These are phyloP conservation scores for Biston stratarius DNA, from an alignment of 2,888 invertebrate genomes.

Conservation along the genomic window DNA sequence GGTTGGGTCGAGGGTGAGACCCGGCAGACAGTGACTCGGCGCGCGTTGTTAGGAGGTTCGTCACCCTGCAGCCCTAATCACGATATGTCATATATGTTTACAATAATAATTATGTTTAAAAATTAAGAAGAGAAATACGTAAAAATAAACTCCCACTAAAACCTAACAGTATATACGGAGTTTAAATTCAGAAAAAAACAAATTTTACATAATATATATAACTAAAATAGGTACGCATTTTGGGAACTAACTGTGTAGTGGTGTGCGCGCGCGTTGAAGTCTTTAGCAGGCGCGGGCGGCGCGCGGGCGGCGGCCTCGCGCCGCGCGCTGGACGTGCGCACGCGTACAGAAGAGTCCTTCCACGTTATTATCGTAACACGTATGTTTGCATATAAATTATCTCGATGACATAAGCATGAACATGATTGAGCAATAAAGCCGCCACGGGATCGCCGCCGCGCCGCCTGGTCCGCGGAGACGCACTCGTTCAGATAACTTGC, in stretches of 20 bases:
- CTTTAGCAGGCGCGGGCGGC: conserved; percentile 43
- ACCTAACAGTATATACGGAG: too few relatives aligned
- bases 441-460: background rate
- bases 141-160: too few relatives aligned
- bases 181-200: too few relatives aligned
- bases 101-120: too few relatives aligned
- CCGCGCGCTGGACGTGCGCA: background rate
- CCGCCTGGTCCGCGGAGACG: background rate
- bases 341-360: background rate
- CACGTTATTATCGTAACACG: background rate
- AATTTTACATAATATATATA: too few relatives aligned
- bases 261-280: conserved; percentile 48
- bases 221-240: background rate
- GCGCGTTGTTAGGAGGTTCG: too few relatives aligned
- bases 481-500: background rate
- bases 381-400: background rate
- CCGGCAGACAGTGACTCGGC: too few relatives aligned
- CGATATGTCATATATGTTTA: too few relatives aligned
- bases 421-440: conserved; percentile 7
- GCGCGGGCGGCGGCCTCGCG: background rate
- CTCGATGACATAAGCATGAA: background rate
- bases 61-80: too few relatives aligned
- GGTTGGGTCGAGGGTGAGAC: too few relatives aligned
- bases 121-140: too few relatives aligned
- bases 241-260: background rate